Evolutionary conservation across 1,140 invertebrate genomes (phyloP).

Genomic region (Drosophila virilis): DNA sequence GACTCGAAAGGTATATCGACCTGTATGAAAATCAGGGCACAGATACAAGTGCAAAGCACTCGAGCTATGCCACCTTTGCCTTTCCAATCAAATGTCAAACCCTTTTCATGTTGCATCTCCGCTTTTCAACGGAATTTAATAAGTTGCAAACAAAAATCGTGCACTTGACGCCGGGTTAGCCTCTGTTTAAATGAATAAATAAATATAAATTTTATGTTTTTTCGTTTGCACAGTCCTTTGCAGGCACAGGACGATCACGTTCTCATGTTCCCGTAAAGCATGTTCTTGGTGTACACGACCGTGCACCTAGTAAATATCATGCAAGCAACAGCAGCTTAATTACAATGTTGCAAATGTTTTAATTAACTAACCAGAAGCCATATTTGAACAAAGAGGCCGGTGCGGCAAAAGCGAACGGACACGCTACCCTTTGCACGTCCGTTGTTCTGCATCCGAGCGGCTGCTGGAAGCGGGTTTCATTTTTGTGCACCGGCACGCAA

Average conservation of each 20-base stretch:
- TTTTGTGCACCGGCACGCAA: constrained; percentile 44
- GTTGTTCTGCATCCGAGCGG: not conserved
- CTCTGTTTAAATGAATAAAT: too few species aligned
- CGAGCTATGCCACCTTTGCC: constrained; percentile 31
- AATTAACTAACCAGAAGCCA: constrained; percentile 64
- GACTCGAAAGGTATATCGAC: constrained; percentile 55
- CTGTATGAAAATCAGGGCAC: constrained; percentile 7
- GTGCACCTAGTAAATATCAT: constrained; percentile 26
- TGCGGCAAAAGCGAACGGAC: not conserved
- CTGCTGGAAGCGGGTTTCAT: constrained; percentile 5
- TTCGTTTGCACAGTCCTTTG: not conserved
- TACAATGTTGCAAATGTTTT: constrained; percentile 63
- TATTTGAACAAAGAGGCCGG: not conserved
- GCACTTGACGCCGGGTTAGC: constrained; percentile 54
- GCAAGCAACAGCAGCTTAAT: constrained; percentile 35
- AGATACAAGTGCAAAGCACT: constrained; percentile 34
- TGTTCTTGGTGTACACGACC: not conserved
- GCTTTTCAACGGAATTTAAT: constrained; percentile 39
- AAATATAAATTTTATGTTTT: not conserved
- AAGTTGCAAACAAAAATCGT: constrained; percentile 35
- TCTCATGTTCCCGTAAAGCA: not conserved
- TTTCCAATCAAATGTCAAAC: constrained; percentile 54
- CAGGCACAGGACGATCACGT: not conserved
- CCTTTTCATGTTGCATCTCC: constrained; percentile 67
- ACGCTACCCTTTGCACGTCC: not conserved